Evolutionary conservation across 2,113 vertebrate species (phyloP), one percentile per base, ranked within the genome.

Genomic region (Glareola pratincola): DNA sequence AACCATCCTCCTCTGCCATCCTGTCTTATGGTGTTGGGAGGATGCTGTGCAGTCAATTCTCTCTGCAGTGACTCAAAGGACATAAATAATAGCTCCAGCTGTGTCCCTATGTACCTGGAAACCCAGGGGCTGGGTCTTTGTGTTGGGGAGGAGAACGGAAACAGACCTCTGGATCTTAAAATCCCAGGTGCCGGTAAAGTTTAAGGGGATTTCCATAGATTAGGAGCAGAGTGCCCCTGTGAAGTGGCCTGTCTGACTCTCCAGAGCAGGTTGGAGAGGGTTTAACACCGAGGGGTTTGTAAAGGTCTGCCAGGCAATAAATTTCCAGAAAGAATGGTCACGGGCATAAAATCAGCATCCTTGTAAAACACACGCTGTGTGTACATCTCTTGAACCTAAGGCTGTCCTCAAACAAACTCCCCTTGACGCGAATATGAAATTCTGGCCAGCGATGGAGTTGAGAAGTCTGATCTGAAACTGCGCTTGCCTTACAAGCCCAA

Each of bases 51-150:
- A 17, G 29, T 18, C 17, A 41, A 23, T 34, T 45, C 14, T 27
- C 59, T 56, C 53, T 43, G 32, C 23, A 21, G 27, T 34, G 27
- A 29, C 45, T 36, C 57, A 19, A 47, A 53, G 54, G 17, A 34
- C 15, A 4, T 21, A 24, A 8, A 37, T 34, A n/a, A 30, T 3
- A 79, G 10, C 29, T 24, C 24, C 6, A 41, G 48, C 27, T 10
- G 0, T 59, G 26, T 22, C 23, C 14, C 9, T 41, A 3, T 2
- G 16, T 19, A 24, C 0, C 0, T 80, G n/a, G 51, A 32, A 66
- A 43, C 13, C 39, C 8, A 9, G 27, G n/a, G 29, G 14, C 32
- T 73, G 59, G 26, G 34, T 34, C 48, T 80, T 45, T 16, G 24
- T 41, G 29, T 9, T 79, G n/a, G 48, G 67, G 23, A 73, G 48